phyloP scores from a whole-genome alignment of 1,140 invertebrate species.

The Heliconius eleuchia region DNA sequence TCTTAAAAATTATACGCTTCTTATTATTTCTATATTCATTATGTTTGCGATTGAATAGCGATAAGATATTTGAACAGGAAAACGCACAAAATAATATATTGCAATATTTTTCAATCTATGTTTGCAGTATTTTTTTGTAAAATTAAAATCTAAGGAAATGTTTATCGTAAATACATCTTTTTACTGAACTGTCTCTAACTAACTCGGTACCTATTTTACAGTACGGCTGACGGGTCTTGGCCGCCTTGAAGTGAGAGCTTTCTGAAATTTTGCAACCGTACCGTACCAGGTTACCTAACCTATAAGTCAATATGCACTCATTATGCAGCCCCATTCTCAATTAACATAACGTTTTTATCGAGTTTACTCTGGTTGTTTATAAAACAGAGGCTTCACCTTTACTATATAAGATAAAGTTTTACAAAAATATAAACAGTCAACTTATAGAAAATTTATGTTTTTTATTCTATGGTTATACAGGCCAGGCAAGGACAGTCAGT shows the following conservation, averaged over 20 bases:
- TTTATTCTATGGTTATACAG: not conserved
- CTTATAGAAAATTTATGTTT: not conserved
- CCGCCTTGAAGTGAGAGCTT: too few species aligned
- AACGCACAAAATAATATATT: not conserved
- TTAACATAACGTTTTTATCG: not conserved
- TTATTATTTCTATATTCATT: conserved; percentile 2
- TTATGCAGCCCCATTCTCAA: not conserved
- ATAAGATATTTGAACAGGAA: conserved; percentile 7
- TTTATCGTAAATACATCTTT: not conserved
- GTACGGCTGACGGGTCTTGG: too few species aligned
- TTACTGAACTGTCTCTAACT: too few species aligned
- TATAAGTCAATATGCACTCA: too few species aligned
- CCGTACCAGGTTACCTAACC: too few species aligned
- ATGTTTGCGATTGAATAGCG: not conserved
- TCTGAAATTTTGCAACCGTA: too few species aligned
- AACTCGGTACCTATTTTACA: too few species aligned
- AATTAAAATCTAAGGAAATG: not conserved
- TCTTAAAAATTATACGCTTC: not conserved
- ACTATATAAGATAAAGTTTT: not conserved
- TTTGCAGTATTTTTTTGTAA: not conserved
- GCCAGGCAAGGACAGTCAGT: not conserved
- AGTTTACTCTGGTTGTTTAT: not conserved
- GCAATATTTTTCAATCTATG: not conserved
- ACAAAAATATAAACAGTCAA: not conserved
- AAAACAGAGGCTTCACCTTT: not conserved